phyloP scores from a whole-genome alignment of 2,113 vertebrate species.

The Dromas ardeola region DNA sequence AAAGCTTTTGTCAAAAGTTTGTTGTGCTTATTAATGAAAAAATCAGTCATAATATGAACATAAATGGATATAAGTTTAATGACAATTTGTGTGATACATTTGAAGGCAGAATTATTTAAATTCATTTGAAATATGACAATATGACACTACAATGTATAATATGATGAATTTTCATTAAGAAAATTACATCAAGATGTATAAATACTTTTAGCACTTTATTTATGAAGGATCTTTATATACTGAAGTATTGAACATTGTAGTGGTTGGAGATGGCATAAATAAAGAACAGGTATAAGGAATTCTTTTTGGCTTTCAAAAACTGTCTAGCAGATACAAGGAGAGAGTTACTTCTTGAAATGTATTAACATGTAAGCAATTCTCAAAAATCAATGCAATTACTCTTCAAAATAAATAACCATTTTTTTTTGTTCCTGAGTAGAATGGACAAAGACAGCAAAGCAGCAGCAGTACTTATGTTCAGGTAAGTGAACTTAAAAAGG shows the following conservation, averaged over 20 bases:
- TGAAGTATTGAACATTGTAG: not conserved
- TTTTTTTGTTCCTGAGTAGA: not conserved
- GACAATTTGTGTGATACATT: not conserved
- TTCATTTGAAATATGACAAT: not conserved
- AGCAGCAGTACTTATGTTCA: not conserved
- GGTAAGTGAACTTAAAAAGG: not conserved
- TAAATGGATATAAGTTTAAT: not conserved
- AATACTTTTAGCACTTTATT: not conserved
- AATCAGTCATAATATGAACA: not conserved
- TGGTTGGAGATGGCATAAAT: not conserved
- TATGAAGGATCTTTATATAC: not conserved
- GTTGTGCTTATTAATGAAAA: not conserved
- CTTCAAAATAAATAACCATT: not conserved
- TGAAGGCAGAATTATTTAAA: not conserved
- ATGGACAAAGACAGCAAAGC: constrained; percentile 24
- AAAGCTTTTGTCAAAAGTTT: not conserved
- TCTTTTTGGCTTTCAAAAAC: not conserved
- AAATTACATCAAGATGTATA: not conserved
- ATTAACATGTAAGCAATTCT: not conserved
- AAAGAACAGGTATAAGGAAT: not conserved
- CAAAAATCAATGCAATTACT: not conserved
- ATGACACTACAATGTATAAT: not conserved
- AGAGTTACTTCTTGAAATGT: not conserved
- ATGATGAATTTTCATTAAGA: not conserved
- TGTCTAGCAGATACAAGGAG: not conserved